Percentiles rank a stretch among this genome's conserved stretches.
Conservation (phyloP, 2,888 invertebrate species). For the Amphimallon solstitiale region DNA sequence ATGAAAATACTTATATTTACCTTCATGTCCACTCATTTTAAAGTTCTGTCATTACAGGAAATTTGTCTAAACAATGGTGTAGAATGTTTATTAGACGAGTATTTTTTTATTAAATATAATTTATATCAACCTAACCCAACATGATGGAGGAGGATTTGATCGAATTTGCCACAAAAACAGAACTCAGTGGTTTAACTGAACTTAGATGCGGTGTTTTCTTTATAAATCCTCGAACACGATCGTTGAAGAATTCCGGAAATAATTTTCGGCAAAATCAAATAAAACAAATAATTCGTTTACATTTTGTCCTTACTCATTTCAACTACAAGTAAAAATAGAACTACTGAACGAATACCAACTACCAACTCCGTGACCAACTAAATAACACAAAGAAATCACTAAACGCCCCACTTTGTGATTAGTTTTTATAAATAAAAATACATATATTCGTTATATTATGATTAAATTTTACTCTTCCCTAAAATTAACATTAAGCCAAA, state of each 20-base stretch:
- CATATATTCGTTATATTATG: neutral
- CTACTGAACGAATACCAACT: slow-evolving; percentile 2
- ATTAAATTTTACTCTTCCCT: no score
- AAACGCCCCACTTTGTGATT: neutral
- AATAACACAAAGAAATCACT: no score
- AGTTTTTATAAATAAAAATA: neutral
- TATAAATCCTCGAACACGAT: no score
- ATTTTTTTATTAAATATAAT: slow-evolving; percentile 19
- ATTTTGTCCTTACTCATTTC: slow-evolving; percentile 27
- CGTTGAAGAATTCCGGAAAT: no score
- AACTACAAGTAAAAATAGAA: slow-evolving; percentile 8
- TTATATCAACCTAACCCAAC: slow-evolving; percentile 40
- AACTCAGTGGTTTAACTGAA: neutral
- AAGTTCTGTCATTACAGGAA: slow-evolving; percentile 22
- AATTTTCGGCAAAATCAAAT: neutral
- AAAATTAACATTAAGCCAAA: no score
- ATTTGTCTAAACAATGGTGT: neutral
- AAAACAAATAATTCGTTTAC: slow-evolving; percentile 8
- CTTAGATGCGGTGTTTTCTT: neutral
- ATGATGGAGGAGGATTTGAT: slow-evolving; percentile 35
- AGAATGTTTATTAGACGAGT: slow-evolving; percentile 9
- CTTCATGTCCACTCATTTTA: slow-evolving; percentile 41
- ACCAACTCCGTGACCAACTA: slow-evolving; percentile 1
- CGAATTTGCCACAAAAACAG: slow-evolving; percentile 11
- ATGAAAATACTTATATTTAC: slow-evolving; percentile 12